Percentiles rank a stretch among this genome's conserved stretches.
These are phyloP conservation scores for Antheraea yamamai DNA, from an alignment of 2,888 invertebrate species.

Conservation along the genomic window DNA sequence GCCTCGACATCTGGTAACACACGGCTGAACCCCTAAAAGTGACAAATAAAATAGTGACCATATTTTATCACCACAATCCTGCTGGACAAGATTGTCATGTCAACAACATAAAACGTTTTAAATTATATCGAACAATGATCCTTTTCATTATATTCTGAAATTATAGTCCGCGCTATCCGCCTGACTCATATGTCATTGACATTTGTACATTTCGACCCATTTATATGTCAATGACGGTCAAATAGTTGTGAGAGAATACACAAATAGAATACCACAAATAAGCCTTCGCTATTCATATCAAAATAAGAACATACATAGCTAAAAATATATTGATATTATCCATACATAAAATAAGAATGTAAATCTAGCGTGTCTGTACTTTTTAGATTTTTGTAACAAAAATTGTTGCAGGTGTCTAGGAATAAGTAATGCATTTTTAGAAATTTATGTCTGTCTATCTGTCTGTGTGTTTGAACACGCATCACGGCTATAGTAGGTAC, in stretches of 20 bases:
- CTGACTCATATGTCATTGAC: slow-evolving; percentile 23
- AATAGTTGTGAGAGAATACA: not conserved
- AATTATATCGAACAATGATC: not conserved
- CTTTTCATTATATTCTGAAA: not conserved
- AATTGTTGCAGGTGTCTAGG: too few relatives aligned
- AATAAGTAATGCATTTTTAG: too few relatives aligned
- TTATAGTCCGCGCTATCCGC: slow-evolving; percentile 22
- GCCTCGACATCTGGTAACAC: too few relatives aligned
- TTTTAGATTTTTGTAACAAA: too few relatives aligned
- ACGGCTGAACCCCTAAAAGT: not conserved
- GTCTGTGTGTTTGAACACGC: too few relatives aligned
- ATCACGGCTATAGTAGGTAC: too few relatives aligned
- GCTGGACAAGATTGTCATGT: not conserved
- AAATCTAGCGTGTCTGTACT: too few relatives aligned
- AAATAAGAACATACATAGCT: not conserved
- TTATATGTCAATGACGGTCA: slow-evolving; percentile 4
- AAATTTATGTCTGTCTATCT: too few relatives aligned
- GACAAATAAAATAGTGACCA: not conserved
- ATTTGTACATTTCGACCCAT: slow-evolving; percentile 2
- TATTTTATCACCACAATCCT: too few relatives aligned
- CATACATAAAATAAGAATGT: too few relatives aligned
- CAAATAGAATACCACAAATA: not conserved
- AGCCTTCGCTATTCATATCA: not conserved
- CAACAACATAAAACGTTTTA: not conserved
- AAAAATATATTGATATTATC: not conserved